Percentiles rank a stretch among this genome's conserved stretches.
Conservation (phyloP, 2,113 vertebrate genomes). For the Rhinopithecus roxellana region DNA sequence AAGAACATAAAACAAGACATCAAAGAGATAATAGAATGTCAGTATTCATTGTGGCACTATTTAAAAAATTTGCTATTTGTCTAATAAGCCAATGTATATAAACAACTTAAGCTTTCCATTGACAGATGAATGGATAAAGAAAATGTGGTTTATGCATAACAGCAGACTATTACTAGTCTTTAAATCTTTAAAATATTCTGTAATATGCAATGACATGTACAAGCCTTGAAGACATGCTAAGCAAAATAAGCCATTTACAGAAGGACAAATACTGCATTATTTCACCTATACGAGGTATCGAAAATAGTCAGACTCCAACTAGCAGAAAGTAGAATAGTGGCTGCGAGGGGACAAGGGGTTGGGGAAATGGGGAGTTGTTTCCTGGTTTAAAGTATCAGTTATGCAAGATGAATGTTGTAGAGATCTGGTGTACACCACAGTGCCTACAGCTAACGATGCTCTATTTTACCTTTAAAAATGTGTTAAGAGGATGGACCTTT, state of each 20-base stretch:
- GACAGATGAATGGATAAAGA: neutral
- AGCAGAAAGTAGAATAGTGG: neutral
- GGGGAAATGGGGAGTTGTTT: neutral
- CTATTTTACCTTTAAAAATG: neutral
- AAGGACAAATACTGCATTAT: neutral
- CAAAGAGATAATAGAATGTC: neutral
- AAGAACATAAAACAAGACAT: neutral
- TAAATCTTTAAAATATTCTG: neutral
- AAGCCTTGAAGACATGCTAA: neutral
- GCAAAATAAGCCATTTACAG: neutral
- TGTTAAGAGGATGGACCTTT: neutral
- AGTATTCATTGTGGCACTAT: neutral
- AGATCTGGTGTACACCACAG: neutral
- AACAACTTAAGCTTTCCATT: neutral
- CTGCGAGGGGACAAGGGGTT: neutral
- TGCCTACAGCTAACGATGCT: neutral
- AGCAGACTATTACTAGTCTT: neutral
- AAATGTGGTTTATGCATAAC: neutral
- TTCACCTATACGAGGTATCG: neutral
- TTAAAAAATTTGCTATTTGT: neutral
- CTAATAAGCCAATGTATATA: neutral
- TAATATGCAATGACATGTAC: neutral
- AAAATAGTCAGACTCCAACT: neutral
- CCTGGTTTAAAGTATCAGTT: neutral
- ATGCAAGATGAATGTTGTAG: neutral